A percentile compares a stretch with the other conserved stretches of the same genome.
These are phyloP conservation scores for Conus betulinus DNA, from an alignment of 1,140 invertebrate species.

Conservation along the genomic window DNA sequence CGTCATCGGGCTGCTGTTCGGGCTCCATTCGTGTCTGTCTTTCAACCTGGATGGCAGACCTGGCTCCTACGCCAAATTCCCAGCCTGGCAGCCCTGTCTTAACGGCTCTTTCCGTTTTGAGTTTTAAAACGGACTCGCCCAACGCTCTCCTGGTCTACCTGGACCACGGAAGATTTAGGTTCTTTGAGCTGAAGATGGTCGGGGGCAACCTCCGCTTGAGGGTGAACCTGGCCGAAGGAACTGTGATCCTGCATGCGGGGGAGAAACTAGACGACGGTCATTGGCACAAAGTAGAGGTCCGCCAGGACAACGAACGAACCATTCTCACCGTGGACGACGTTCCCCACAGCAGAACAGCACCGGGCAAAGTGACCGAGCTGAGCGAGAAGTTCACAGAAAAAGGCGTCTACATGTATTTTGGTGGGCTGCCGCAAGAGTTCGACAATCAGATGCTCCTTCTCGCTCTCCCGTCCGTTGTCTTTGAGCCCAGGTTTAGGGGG, in stretches of 20 bases:
- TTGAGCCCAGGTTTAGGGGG: slow-evolving; percentile 65
- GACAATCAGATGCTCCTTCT: slow-evolving; percentile 67
- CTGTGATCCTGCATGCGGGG: slow-evolving; percentile 88
- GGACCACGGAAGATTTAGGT: slow-evolving; percentile 94
- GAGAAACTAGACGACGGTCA: slow-evolving; percentile 59
- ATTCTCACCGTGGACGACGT: slow-evolving; percentile 73
- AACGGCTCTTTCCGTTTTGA: slow-evolving; percentile 90
- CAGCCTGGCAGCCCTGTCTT: slow-evolving; percentile 93
- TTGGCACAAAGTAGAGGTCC: slow-evolving; percentile 65
- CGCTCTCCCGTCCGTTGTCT: slow-evolving; percentile 60
- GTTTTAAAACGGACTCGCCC: slow-evolving; percentile 93
- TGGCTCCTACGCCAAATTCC: slow-evolving; percentile 91
- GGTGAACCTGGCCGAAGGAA: slow-evolving; percentile 75
- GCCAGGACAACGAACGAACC: slow-evolving; percentile 53
- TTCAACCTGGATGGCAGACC: slow-evolving; percentile 82
- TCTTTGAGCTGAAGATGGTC: slow-evolving; percentile 95
- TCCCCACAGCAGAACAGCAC: slow-evolving; percentile 67
- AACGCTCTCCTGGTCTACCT: slow-evolving; percentile 95
- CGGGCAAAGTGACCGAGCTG: slow-evolving; percentile 45
- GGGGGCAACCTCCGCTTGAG: slow-evolving; percentile 91
- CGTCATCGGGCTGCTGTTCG: neutral
- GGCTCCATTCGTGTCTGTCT: slow-evolving; percentile 26
- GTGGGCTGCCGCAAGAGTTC: slow-evolving; percentile 63
- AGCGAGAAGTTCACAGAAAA: slow-evolving; percentile 73
- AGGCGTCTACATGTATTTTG: slow-evolving; percentile 62